Evolutionary conservation across 2,888 invertebrate species (phyloP), one percentile per base, ranked within the genome.

Genomic region (Carpatolechia fugitivella): DNA sequence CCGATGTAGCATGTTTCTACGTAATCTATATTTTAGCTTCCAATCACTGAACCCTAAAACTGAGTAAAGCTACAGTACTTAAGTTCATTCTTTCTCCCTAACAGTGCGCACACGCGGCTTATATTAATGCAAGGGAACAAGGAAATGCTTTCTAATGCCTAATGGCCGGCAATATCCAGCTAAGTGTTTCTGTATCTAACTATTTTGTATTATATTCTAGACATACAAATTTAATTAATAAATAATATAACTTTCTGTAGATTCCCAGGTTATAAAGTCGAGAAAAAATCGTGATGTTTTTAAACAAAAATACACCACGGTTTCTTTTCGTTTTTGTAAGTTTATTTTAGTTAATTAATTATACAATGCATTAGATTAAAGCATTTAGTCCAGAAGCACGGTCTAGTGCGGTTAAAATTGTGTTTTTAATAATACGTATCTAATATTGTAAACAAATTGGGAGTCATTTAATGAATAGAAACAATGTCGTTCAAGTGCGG

Each of bases 31-130:
- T 24, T 6, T 24, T 24, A n/a, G n/a, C n/a, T n/a, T n/a, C n/a
- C 24, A 24, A 3, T 6, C 24, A 24, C 4, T 36, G 40, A 40
- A 40, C 40, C 18, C 40, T 40, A 16, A 40, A 40, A 40, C 40
- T 16, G 16, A 18, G 10, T 40, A 40, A 40, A 40, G 40, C 40
- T 14, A 40, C 18, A 13, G 10, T 16, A 18, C 40, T 72, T 75
- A 71, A 62, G 72, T 78, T 69, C 69, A 76, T 76, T 78, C 70
- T 76, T 72, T 74, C 64, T 24, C 24, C 24, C 24, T 68, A 70
- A 69, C 71, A 72, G 20, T 36, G 16, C 16, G 40, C 44, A 44
- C 35, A 31, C 30, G 40, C 38, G 13, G 30, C 36, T 46, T 16
- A 44, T 35, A 54, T 31, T 46, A 44, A 40, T 48, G 48, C 41